Percentiles rank a stretch among this genome's conserved stretches.
Evolutionary conservation across 2,888 invertebrate genomes (phyloP).

Genomic region (Drosophila flavopinicola): DNA sequence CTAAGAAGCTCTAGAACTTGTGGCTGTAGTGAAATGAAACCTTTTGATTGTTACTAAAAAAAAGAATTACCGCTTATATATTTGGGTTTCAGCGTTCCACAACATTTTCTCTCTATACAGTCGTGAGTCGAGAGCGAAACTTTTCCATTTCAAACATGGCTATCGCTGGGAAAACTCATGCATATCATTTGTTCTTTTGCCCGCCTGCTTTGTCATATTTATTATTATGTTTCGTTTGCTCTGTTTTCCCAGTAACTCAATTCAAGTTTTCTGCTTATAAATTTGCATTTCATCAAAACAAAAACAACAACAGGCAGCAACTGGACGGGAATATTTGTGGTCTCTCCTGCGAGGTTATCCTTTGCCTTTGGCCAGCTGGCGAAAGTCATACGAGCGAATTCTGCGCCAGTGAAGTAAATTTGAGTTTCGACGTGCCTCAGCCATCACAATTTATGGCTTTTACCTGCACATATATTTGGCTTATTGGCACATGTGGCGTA

Average conservation of each 20-base stretch:
- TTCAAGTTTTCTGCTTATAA: conserved; percentile 61
- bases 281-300: conserved; percentile 67
- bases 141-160: neutral
- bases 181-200: conserved; percentile 49
- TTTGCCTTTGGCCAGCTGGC: conserved; percentile 28
- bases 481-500: conserved; percentile 48
- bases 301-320: conserved; percentile 32
- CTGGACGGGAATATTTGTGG: conserved; percentile 24
- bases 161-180: conserved; percentile 35
- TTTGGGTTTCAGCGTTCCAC: neutral
- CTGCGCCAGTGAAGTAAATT: conserved; percentile 58
- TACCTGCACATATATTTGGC: conserved; percentile 9
- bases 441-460: conserved; percentile 63
- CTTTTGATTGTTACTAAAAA: no score
- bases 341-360: conserved; percentile 27
- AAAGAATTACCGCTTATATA: neutral
- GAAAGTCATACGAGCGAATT: conserved; percentile 32
- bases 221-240: conserved; percentile 28
- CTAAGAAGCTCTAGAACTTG: neutral
- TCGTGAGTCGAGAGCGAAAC: no score
- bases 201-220: conserved; percentile 39
- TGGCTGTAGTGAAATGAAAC: no score
- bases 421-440: conserved; percentile 62
- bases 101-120: no score
- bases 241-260: conserved; percentile 35